Evolutionary conservation across 2,888 invertebrate species (phyloP).

Genomic region (Athrips mouffetella): DNA sequence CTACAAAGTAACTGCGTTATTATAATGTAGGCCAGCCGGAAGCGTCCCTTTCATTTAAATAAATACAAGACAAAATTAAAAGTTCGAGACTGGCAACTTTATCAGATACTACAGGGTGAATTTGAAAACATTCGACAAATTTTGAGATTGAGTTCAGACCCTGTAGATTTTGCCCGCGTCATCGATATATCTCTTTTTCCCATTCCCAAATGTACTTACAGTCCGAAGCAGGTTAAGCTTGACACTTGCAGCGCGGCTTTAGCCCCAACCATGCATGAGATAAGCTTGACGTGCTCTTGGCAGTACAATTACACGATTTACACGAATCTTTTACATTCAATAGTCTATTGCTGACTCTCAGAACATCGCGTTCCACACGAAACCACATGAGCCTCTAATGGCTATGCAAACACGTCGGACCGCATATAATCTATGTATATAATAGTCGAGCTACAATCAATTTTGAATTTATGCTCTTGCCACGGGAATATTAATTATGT

Average conservation of each 20-base stretch:
- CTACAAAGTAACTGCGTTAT: slow-evolving; percentile 29
- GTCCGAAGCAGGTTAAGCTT: no score
- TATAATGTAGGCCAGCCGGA: not conserved
- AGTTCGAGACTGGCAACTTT: no score
- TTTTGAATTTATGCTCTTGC: slow-evolving; percentile 5
- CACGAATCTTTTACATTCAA: slow-evolving; percentile 34
- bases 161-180: no score
- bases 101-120: no score
- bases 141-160: no score
- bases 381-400: slow-evolving; percentile 14
- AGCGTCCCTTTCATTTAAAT: not conserved
- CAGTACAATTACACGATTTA: not conserved
- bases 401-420: slow-evolving; percentile 8
- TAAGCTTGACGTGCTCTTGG: not conserved
- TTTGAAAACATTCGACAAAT: no score
- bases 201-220: no score
- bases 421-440: no score
- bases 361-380: slow-evolving; percentile 27
- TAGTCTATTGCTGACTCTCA: slow-evolving; percentile 27
- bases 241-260: no score
- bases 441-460: slow-evolving; percentile 10
- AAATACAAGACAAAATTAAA: no score
- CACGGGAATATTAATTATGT: slow-evolving; percentile 1
- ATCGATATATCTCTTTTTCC: no score
- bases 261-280: not conserved